These are phyloP conservation scores for Anneissia japonica DNA, from an alignment of 35 echinoderm and acorn worm species.

Conservation along the genomic window DNA sequence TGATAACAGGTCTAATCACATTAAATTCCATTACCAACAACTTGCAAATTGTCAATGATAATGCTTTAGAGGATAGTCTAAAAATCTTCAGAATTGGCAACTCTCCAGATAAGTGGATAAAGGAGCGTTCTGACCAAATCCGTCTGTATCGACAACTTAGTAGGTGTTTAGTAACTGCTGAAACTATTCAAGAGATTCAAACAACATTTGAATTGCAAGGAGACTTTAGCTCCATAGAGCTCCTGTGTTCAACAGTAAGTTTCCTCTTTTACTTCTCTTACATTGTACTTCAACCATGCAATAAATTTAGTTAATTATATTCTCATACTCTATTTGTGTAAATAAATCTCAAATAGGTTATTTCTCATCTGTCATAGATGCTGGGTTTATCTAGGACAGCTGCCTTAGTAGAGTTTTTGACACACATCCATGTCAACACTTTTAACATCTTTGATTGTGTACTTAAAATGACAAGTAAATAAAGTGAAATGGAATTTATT, in stretches of 20 bases:
- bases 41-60: background rate
- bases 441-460: too few species aligned
- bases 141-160: background rate
- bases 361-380: background rate
- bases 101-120: background rate
- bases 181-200: background rate
- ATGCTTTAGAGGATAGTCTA: background rate
- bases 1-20: background rate
- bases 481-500: too few species aligned
- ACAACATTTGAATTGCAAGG: background rate
- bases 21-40: background rate
- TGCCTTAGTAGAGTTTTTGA: too few species aligned
- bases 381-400: too few species aligned
- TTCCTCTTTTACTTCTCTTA: background rate
- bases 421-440: background rate
- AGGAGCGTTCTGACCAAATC: background rate
- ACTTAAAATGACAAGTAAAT: background rate
- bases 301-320: background rate
- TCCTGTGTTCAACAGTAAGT: background rate
- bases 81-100: background rate
- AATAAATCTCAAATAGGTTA: too few species aligned
- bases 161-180: background rate
- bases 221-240: background rate
- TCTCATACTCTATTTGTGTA: too few species aligned
- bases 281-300: too few species aligned